Evolutionary conservation across 2,797 vertebrate species (phyloP), one percentile per base, ranked within the genome.

Genomic region (Anguilla pacifica): DNA sequence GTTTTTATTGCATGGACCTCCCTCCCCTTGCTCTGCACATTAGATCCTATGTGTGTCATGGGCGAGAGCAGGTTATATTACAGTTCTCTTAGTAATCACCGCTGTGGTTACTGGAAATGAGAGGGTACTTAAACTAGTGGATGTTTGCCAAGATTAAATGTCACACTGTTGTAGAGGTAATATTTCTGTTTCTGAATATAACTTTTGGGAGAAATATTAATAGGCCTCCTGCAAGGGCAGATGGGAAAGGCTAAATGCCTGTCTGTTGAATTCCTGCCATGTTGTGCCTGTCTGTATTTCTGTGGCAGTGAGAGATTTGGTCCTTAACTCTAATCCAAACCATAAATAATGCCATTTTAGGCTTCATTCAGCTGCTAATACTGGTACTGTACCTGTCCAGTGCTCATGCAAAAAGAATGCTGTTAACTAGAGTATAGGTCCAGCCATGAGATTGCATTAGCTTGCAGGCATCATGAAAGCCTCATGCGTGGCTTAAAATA

Each of bases 291-390:
- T 59, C 57, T 25, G 74, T 28, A 25, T 74, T 74, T 79, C 57
- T 51, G 39, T 72, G 51, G 31, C 83, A 59, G 53, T 85, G 84
- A 87, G 61, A 87, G 81, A 74, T 59, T 74, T 74, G 49, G 49
- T 13, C 57, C 51, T 49, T 79, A 57, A 25, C 53, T 57, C 28
- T 49, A 88, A 85, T 85, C 35, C 39, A 43, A 57, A 55, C 83
- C 17, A 28, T 15, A 39, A 85, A 85, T 87, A 87, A 87, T 85
- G 53, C 53, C 31, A 85, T 85, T 88, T 88, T 83, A 85, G 53
- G 83, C 77, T 7, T 53, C 67, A 85, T 85, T 85, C 77, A 74
- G 84, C 67, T n/a, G 64, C 81, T 72, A 87, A 84, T 55, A 39
- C 61, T 84, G 49, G 49, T 77, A 5, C 31, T 77, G 28, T 72